Evolutionary conservation across 2,797 vertebrate species (phyloP).

Genomic region (Trachops cirrhosus): DNA sequence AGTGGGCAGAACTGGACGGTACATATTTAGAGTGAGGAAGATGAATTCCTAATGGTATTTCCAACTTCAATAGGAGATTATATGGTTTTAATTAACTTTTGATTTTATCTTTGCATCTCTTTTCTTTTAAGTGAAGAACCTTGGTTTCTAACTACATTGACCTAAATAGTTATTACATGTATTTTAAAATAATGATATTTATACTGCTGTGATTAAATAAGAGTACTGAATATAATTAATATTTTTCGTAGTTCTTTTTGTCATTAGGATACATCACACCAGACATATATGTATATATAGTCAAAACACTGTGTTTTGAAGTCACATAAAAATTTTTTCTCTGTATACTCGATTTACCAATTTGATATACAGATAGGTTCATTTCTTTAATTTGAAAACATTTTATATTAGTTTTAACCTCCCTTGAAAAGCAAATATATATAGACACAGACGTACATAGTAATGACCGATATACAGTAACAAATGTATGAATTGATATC

Average conservation of each 20-base stretch:
- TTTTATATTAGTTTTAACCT: not conserved
- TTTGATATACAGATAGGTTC: not conserved
- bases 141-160: not conserved
- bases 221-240: not conserved
- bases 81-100: not conserved
- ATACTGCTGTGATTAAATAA: not conserved
- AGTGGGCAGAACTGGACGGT: not conserved
- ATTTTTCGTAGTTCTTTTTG: not conserved
- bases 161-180: not conserved
- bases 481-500: not conserved
- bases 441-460: too few relatives aligned
- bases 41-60: not conserved
- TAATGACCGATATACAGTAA: not conserved
- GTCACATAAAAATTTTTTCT: not conserved
- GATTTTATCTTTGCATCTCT: not conserved
- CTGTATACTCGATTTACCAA: not conserved
- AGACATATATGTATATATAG: not conserved
- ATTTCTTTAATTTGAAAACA: not conserved
- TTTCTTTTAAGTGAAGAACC: not conserved
- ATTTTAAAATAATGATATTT: slow-evolving; percentile 15
- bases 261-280: not conserved
- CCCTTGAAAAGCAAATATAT: not conserved
- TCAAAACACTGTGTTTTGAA: not conserved
- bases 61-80: not conserved
- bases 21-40: not conserved